Evolutionary conservation across 2,888 invertebrate species (phyloP).

Genomic region (Bimastos eiseni): DNA sequence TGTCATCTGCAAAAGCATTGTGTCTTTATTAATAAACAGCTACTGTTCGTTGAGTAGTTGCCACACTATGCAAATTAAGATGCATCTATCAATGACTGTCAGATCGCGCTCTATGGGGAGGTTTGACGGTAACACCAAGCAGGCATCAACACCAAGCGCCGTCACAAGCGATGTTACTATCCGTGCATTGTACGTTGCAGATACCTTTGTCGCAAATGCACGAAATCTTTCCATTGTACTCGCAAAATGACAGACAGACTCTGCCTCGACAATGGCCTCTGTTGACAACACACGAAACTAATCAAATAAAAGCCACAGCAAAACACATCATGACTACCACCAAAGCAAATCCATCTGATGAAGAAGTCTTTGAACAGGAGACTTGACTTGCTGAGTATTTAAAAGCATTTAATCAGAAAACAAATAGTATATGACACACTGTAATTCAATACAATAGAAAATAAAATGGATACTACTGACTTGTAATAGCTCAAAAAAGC

Average conservation of each 20-base stretch:
- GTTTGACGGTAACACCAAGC: background rate
- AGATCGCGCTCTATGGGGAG: background rate
- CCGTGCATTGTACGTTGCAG: background rate
- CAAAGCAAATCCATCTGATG: background rate
- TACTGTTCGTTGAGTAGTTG: no score
- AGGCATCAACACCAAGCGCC: background rate
- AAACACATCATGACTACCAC: background rate
- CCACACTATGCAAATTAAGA: no score
- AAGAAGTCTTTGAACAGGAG: background rate
- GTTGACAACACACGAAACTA: conserved; percentile 7
- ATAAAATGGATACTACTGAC: background rate
- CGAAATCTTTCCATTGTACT: conserved; percentile 78
- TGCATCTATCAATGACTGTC: no score
- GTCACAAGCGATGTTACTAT: background rate
- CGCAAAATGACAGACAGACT: conserved; percentile 92
- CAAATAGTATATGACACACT: no score
- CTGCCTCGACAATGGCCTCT: conserved; percentile 77
- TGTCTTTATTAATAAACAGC: no score
- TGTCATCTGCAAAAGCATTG: no score
- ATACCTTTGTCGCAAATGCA: conserved; percentile 88
- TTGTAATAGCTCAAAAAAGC: background rate
- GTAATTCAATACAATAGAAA: background rate
- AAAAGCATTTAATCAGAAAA: no score
- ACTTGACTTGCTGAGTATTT: background rate
- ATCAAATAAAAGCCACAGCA: background rate